These are phyloP conservation scores for Adineta ricciae DNA, from an alignment of 2,888 invertebrate genomes.

Conservation along the genomic window DNA sequence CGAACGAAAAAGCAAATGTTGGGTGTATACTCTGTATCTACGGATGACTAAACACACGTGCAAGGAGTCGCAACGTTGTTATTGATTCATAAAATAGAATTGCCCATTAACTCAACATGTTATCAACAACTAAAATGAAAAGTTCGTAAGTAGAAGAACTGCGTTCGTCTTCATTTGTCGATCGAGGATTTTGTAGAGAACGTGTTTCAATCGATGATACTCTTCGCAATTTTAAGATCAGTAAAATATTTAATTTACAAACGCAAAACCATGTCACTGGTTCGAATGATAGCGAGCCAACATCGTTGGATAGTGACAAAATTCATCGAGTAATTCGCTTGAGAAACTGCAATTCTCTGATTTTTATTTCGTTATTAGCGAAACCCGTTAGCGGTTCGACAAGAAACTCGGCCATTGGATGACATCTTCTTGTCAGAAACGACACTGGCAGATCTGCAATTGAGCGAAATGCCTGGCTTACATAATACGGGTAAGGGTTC, in stretches of 20 bases:
- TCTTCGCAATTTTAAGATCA: background rate
- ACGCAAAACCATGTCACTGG: background rate
- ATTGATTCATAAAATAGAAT: background rate
- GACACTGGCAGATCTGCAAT: background rate
- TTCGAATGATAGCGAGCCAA: background rate
- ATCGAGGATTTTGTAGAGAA: background rate
- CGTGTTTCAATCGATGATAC: background rate
- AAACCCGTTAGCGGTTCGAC: constrained; percentile 1
- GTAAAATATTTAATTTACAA: background rate
- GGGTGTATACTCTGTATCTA: background rate
- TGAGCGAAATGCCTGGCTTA: background rate
- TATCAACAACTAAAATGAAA: background rate
- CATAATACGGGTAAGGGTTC: background rate
- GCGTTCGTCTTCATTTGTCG: background rate
- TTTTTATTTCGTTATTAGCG: background rate
- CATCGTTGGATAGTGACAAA: background rate
- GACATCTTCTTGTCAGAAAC: background rate
- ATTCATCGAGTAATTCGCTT: background rate
- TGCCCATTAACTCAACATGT: background rate
- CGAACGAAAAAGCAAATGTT: background rate
- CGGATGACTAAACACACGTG: constrained; percentile 2
- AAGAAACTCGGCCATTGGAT: background rate
- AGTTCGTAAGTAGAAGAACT: background rate
- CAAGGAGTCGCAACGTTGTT: background rate
- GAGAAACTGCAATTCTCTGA: background rate